Conservation (phyloP, 92 coral and sea anemone genomes). For the Chrysogorgia sp. region DNA sequence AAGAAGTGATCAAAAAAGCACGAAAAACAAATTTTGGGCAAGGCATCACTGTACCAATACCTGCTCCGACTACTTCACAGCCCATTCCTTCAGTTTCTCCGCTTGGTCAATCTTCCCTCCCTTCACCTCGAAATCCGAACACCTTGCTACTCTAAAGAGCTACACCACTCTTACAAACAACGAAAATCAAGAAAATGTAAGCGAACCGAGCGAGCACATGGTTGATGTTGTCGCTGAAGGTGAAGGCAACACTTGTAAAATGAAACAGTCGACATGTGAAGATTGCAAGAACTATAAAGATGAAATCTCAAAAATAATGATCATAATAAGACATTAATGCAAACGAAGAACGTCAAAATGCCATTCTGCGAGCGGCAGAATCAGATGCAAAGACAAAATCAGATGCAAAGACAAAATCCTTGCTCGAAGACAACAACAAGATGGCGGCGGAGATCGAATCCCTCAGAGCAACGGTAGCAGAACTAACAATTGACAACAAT, state of each 20-base stretch:
- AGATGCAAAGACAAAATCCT: slow-evolving; percentile 3
- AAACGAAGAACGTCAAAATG: neutral
- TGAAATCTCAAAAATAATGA: slow-evolving; percentile 13
- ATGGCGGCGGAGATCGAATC: slow-evolving; percentile 38
- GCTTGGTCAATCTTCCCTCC: too few relatives aligned
- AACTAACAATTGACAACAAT: neutral
- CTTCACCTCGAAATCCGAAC: too few relatives aligned
- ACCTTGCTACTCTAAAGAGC: neutral
- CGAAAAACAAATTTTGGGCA: too few relatives aligned
- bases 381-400: slow-evolving; percentile 3
- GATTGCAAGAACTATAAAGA: slow-evolving; percentile 9
- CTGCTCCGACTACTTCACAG: too few relatives aligned
- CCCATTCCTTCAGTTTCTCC: too few relatives aligned
- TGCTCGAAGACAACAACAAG: slow-evolving; percentile 4
- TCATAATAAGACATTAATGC: neutral
- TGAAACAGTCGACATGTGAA: slow-evolving; percentile 20
- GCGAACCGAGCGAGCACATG: slow-evolving; percentile 11
- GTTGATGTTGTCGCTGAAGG: neutral
- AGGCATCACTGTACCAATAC: too few relatives aligned
- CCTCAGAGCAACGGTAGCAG: slow-evolving; percentile 14
- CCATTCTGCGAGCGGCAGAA: slow-evolving; percentile 1
- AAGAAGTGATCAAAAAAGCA: too few relatives aligned
- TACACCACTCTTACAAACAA: neutral
- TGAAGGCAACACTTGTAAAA: slow-evolving; percentile 1
- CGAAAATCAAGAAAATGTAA: neutral